These are phyloP conservation scores for Balaeniceps rex DNA, from an alignment of 2,113 vertebrate genomes.

Conservation along the genomic window DNA sequence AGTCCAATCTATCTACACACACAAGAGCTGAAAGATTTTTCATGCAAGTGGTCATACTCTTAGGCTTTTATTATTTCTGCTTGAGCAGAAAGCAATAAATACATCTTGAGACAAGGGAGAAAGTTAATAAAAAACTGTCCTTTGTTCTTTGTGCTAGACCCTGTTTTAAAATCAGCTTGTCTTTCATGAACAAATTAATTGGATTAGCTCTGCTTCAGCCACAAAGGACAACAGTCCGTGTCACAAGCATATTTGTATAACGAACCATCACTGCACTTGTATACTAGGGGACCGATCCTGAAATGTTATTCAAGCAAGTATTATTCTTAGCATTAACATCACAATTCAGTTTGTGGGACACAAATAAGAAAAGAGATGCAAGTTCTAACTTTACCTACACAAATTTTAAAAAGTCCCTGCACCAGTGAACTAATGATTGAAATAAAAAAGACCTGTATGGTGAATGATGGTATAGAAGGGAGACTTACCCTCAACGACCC, in stretches of 20 bases:
- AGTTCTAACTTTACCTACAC: not conserved
- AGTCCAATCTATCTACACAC: slow-evolving; percentile 43
- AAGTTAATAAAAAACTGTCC: slow-evolving; percentile 75
- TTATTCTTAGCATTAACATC: not conserved
- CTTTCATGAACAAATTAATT: slow-evolving; percentile 76
- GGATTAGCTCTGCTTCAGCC: slow-evolving; percentile 64
- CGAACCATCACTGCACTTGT: slow-evolving; percentile 26
- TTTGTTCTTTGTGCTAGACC: slow-evolving; percentile 61
- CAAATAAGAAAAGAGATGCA: not conserved
- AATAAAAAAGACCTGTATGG: not conserved
- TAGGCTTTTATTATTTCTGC: slow-evolving; percentile 70
- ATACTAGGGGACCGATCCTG: slow-evolving; percentile 13
- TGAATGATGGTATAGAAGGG: not conserved
- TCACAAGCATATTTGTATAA: slow-evolving; percentile 60
- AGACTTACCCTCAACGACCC: not conserved
- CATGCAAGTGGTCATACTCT: slow-evolving; percentile 27
- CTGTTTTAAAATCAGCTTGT: slow-evolving; percentile 65
- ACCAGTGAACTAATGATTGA: not conserved
- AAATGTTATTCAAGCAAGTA: not conserved
- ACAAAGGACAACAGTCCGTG: slow-evolving; percentile 60
- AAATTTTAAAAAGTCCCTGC: not conserved
- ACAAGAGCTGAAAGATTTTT: slow-evolving; percentile 35
- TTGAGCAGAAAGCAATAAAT: slow-evolving; percentile 73
- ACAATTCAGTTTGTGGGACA: not conserved
- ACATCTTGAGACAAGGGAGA: slow-evolving; percentile 66